These are phyloP conservation scores for Hypsopygia costalis DNA, from an alignment of 2,888 invertebrate genomes.

Conservation along the genomic window DNA sequence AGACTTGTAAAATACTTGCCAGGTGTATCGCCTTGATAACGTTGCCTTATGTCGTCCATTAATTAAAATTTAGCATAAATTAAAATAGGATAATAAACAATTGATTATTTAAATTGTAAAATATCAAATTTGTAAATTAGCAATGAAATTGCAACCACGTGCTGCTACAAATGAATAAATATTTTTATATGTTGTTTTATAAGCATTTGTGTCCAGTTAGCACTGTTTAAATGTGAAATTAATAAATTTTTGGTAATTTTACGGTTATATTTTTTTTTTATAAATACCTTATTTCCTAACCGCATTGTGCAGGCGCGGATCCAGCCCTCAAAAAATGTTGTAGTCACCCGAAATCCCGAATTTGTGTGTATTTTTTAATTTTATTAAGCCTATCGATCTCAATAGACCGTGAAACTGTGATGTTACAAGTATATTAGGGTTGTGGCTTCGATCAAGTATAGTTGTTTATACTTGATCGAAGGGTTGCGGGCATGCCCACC, in stretches of 20 bases:
- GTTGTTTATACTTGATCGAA: too few species aligned
- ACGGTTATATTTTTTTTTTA: neutral
- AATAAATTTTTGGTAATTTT: slow-evolving; percentile 32
- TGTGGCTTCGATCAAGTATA: too few species aligned
- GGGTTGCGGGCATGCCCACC: too few species aligned
- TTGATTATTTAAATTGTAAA: neutral
- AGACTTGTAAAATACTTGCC: slow-evolving; percentile 27
- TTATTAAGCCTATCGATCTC: too few species aligned
- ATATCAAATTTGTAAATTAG: slow-evolving; percentile 21
- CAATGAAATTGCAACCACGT: slow-evolving; percentile 31
- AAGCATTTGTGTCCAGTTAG: slow-evolving; percentile 31
- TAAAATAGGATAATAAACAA: neutral
- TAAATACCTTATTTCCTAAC: too few species aligned
- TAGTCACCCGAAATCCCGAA: too few species aligned
- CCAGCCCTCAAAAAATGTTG: too few species aligned
- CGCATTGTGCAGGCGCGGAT: too few species aligned
- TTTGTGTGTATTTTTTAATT: too few species aligned
- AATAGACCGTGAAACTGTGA: too few species aligned
- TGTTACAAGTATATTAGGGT: too few species aligned
- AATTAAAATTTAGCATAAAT: slow-evolving; percentile 15
- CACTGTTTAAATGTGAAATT: slow-evolving; percentile 35
- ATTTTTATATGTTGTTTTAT: slow-evolving; percentile 49
- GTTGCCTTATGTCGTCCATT: slow-evolving; percentile 17
- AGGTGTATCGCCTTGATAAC: slow-evolving; percentile 19
- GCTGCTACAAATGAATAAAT: slow-evolving; percentile 24